These are phyloP conservation scores for Abrostola tripartita DNA, from an alignment of 2,888 invertebrate genomes.

Conservation along the genomic window DNA sequence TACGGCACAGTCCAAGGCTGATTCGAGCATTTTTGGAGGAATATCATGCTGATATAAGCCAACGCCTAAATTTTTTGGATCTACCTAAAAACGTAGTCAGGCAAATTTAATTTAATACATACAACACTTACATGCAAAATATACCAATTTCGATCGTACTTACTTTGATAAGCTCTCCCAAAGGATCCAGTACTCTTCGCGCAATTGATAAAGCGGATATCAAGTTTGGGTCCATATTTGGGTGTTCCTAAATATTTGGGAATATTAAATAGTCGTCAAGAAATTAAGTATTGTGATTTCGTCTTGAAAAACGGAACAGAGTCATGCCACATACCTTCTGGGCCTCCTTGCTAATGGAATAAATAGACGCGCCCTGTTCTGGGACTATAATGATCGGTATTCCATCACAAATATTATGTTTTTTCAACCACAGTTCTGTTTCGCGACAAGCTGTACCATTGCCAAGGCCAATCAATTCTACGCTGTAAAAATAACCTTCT, in stretches of 20 bases:
- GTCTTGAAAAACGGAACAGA: too few species aligned
- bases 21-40: slow-evolving; percentile 92
- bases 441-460: slow-evolving; percentile 97
- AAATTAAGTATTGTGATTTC: too few species aligned
- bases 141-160: slow-evolving; percentile 32
- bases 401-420: slow-evolving; percentile 81
- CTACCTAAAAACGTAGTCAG: slow-evolving; percentile 85
- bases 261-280: too few species aligned
- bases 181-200: slow-evolving; percentile 95
- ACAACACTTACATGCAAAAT: neutral
- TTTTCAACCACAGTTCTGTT: slow-evolving; percentile 93
- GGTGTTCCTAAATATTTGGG: slow-evolving; percentile 90
- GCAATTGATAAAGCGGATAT: slow-evolving; percentile 94
- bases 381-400: slow-evolving; percentile 94
- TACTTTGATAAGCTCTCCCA: slow-evolving; percentile 96
- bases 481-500: slow-evolving; percentile 82
- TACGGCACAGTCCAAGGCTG: slow-evolving; percentile 93
- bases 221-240: slow-evolving; percentile 93
- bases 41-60: slow-evolving; percentile 99
- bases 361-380: slow-evolving; percentile 97
- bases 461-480: slow-evolving; percentile 95
- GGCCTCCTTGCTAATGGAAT: slow-evolving; percentile 95
- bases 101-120: neutral
- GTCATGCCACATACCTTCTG: slow-evolving; percentile 86
- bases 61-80: slow-evolving; percentile 96